Conservation (phyloP, 2,888 invertebrate species). For the Ceraclea dissimilis region DNA sequence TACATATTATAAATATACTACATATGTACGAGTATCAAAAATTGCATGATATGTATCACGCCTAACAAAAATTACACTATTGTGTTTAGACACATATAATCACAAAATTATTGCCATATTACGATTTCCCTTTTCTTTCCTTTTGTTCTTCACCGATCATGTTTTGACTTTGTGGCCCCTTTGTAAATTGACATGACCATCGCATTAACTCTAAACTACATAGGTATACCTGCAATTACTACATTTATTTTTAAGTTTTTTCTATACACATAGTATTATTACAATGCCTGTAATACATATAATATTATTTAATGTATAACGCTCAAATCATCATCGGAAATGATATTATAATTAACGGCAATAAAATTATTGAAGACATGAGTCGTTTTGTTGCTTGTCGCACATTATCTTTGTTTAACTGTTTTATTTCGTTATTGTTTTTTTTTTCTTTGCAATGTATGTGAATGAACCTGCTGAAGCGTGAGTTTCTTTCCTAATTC, state of each 20-base stretch:
- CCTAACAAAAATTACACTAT: too few relatives aligned
- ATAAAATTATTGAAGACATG: neutral
- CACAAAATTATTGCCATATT: too few relatives aligned
- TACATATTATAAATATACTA: too few relatives aligned
- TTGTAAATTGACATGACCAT: neutral
- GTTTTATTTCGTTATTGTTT: too few relatives aligned
- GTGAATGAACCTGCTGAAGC: too few relatives aligned
- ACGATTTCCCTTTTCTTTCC: neutral
- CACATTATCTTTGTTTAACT: neutral
- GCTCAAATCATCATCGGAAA: neutral
- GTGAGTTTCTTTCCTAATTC: too few relatives aligned
- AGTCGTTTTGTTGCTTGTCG: neutral
- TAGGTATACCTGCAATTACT: neutral
- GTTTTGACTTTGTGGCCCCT: neutral
- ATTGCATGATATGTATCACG: too few relatives aligned
- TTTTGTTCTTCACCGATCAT: constrained; percentile 1
- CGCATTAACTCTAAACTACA: neutral
- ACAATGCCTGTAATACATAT: neutral
- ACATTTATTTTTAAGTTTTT: too few relatives aligned
- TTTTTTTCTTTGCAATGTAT: too few relatives aligned
- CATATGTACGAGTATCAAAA: too few relatives aligned
- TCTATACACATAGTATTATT: neutral
- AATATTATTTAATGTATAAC: constrained; percentile 2
- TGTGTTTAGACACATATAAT: too few relatives aligned
- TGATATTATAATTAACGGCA: neutral